Base-by-base conservation (phyloP, 2,888 invertebrate genomes). In the Lycaena phlaeas region DNA sequence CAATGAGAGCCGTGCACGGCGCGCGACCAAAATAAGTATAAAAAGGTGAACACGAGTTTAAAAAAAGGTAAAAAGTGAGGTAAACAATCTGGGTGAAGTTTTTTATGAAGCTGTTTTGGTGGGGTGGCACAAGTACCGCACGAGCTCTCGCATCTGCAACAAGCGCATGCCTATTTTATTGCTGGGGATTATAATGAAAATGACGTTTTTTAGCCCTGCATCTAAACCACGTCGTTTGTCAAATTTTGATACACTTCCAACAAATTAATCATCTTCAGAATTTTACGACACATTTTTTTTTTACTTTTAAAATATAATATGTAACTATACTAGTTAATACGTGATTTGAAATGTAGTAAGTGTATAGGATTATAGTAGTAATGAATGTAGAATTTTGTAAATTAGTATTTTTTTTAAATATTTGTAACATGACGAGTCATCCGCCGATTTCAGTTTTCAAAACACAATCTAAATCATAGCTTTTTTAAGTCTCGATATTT, bases 61-160 rank as follows among this genome's bases (percentile, higher is more conserved):
- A 76, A 72, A 77, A 81, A 84, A 81, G 65, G 67, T 78, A 79
- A 79, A 82, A 82, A 77, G 72, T 77, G 81, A 75, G 74, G 81
- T 82, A 82, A 82, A 84, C 78, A 82, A 79, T 75, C 72, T 68
- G 76, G 64, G 62, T 56, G 65, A 54, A 18, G 64, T 71, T 78
- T 82, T 81, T 79, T 78, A 59, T 67, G 54, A 48, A 38, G 54
- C 61, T 59, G 64, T 61, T 64, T 63, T 57, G 55, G 64, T 63
- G 54, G 78, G 78, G 78, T 68, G 75, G 64, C 65, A 53, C 65
- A 64, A 68, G 71, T 61, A 60, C 54, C 59, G 74, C 75, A 72
- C 76, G 54, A 51, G 50, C 40, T 43, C 37, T 28, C 37, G 40
- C 76, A 71, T 74, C 72, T 75, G 75, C 72, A 51, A 45, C 52